These are phyloP conservation scores for Malthinus seriepunctatus DNA, from an alignment of 2,888 invertebrate genomes.

Conservation along the genomic window DNA sequence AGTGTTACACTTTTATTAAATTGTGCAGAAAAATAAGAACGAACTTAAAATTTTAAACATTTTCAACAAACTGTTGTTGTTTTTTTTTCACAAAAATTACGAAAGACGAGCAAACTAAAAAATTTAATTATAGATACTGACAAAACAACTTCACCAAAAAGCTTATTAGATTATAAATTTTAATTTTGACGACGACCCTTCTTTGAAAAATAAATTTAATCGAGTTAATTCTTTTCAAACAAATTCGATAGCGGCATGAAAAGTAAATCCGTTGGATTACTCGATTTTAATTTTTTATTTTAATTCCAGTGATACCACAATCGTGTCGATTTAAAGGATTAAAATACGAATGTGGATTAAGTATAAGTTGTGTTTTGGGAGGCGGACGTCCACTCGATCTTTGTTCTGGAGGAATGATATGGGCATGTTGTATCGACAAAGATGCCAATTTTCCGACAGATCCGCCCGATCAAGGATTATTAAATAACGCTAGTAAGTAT, in stretches of 20 bases:
- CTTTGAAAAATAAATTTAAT: too few relatives aligned
- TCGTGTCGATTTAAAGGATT: conserved; percentile 85
- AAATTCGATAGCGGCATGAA: too few relatives aligned
- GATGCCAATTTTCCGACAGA: conserved; percentile 54
- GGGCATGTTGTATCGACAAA: conserved; percentile 90
- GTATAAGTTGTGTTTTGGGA: conserved; percentile 86
- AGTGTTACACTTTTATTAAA: too few relatives aligned
- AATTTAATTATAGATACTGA: too few relatives aligned
- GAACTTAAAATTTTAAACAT: neutral
- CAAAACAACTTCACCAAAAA: too few relatives aligned
- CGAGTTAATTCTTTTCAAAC: too few relatives aligned
- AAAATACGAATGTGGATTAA: conserved; percentile 86
- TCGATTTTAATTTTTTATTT: too few relatives aligned
- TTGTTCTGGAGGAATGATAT: conserved; percentile 92
- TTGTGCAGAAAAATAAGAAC: too few relatives aligned
- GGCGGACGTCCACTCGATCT: conserved; percentile 87
- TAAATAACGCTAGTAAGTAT: conserved; percentile 88
- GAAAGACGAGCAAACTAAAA: neutral
- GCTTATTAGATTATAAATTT: too few relatives aligned
- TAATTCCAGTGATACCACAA: conserved; percentile 82
- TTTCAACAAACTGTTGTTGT: neutral
- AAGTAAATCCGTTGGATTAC: too few relatives aligned
- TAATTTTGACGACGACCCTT: too few relatives aligned
- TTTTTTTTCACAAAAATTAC: neutral
- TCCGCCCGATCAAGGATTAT: conserved; percentile 62